phyloP scores from a whole-genome alignment of 2,113 vertebrate species.

The Oncorhynchus kisutch region DNA sequence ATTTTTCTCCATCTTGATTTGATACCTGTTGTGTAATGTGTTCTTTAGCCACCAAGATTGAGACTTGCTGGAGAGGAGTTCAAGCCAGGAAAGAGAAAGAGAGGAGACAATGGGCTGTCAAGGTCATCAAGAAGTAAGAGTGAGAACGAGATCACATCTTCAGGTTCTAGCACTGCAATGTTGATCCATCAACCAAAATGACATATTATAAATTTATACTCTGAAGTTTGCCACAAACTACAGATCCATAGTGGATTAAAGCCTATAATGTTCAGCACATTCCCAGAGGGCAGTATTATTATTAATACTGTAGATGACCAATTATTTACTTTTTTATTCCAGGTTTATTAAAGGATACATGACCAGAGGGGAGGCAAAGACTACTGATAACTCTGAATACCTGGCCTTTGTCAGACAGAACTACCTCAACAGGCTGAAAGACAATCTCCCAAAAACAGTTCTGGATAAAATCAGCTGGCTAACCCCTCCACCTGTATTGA shows the following conservation, averaged over 20 bases:
- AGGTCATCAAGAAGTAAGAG: constrained; percentile 84
- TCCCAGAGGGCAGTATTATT: not conserved
- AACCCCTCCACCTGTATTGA: constrained; percentile 78
- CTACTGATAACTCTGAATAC: constrained; percentile 80
- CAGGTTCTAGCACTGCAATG: too few relatives aligned
- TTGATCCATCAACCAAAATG: too few relatives aligned
- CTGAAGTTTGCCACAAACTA: too few relatives aligned
- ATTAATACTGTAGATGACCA: not conserved
- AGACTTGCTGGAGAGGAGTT: constrained; percentile 87
- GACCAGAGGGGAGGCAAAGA: constrained; percentile 78
- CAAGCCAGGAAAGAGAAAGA: constrained; percentile 83
- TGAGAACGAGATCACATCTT: not conserved
- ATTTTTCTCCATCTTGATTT: not conserved
- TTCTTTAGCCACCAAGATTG: constrained; percentile 86
- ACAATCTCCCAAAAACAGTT: constrained; percentile 82
- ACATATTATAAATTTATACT: too few relatives aligned
- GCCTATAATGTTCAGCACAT: too few relatives aligned
- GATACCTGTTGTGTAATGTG: not conserved
- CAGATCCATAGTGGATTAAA: too few relatives aligned
- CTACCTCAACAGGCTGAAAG: constrained; percentile 83
- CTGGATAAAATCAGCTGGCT: constrained; percentile 89
- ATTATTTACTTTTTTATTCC: not conserved
- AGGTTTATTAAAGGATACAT: constrained; percentile 95
- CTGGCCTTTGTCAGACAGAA: constrained; percentile 80
- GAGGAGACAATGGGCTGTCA: constrained; percentile 86